Base-by-base conservation (phyloP, 2,888 invertebrate species). In the Tridacna gigas region DNA sequence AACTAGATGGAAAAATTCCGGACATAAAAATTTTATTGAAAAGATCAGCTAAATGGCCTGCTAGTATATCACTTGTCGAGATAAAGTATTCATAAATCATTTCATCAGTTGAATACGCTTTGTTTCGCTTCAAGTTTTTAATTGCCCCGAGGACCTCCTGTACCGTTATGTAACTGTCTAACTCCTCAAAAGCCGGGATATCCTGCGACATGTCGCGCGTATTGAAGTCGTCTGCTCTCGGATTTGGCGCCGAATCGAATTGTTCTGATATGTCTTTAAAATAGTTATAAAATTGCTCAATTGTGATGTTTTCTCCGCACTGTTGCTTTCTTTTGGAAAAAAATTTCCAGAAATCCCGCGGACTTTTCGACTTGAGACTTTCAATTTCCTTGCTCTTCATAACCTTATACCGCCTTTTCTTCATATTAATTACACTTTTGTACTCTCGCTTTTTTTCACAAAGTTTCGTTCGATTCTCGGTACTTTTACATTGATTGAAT, bases 1-100 rank as follows among this genome's bases (percentile, higher is more conserved):
- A 81, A 20, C 45, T 9, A 18, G 47, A 45, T 25, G 84, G 76
- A 51, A 75, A 74, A 56, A 45, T 15, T 18, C 74, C 74, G n/a
- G 67, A 60, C 12, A 25, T 28, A 48, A 83, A 77, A 22, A 80
- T 67, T 3, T 28, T 28, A 56, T 84, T 84, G 51, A 81, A 84
- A 67, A 67, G 25, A 26, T 67, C 67, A 18, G 67, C 28, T 13
- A 67, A 18, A 67, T 67, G 67, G 13, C 13, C 67, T 15, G 28
- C 13, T 67, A 67, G 12, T 13, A 67, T 67, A 67, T 67, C 67
- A 28, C 26, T 28, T 11, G 25, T 67, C 11, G 26, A 26, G 12
- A 67, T 67, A 28, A 67, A 67, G n/a, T 67, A 67, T 37, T 67
- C 67, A n/a, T 22, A 15, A 12, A 67, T 26, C 9, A 67, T 28